phyloP scores from a whole-genome alignment of 2,797 vertebrate genomes.

The Poliocrania exsul region DNA sequence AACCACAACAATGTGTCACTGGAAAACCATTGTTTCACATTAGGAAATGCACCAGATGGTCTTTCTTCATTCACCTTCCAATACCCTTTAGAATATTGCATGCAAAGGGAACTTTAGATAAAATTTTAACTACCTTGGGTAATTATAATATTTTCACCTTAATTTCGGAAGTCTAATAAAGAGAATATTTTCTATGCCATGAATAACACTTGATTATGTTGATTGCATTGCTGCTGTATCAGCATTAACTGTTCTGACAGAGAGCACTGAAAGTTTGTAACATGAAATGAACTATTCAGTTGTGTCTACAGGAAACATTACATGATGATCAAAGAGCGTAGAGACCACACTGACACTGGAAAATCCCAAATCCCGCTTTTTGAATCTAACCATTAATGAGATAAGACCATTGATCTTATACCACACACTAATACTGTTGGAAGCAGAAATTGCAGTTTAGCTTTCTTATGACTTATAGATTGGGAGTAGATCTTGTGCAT shows the following conservation, averaged over 20 bases:
- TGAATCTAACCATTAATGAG: background rate
- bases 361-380: background rate
- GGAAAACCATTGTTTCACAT: background rate
- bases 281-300: background rate
- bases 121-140: background rate
- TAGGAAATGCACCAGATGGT: background rate
- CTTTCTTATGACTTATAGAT: background rate
- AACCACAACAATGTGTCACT: too few relatives aligned
- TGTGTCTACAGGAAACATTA: background rate
- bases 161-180: conserved; percentile 12
- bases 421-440: background rate
- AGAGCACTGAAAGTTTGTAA: background rate
- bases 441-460: background rate
- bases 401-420: background rate
- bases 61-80: conserved; percentile 4
- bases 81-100: background rate
- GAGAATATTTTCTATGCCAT: background rate
- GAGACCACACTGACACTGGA: background rate
- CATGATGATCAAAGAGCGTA: background rate
- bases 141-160: conserved; percentile 4
- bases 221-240: background rate
- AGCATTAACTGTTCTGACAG: background rate
- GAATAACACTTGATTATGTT: conserved; percentile 16
- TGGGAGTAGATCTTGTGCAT: background rate
- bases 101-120: background rate